Percentiles rank a stretch among this genome's conserved stretches.
These are phyloP conservation scores for Strongylocentrotus purpuratus DNA, from an alignment of 35 echinoderm and acorn worm species.

Conservation along the genomic window DNA sequence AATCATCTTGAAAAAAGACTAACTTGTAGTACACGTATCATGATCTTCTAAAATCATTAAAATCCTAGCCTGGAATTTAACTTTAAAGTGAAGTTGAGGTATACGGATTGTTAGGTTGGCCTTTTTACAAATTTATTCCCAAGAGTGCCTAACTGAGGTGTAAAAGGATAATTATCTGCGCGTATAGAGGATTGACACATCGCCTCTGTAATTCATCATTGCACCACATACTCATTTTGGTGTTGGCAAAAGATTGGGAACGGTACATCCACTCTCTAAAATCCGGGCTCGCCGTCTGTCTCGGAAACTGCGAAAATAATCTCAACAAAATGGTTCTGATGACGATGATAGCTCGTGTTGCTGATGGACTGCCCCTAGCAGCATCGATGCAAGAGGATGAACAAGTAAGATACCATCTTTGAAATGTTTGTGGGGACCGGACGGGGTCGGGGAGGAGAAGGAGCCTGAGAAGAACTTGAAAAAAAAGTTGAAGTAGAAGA, in stretches of 20 bases:
- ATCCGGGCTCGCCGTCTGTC: background rate
- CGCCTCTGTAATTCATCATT: too few species aligned
- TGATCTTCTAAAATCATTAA: background rate
- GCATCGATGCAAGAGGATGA: slow-evolving; percentile 99
- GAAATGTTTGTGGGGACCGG: background rate
- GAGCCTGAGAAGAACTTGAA: too few species aligned
- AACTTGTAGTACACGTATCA: background rate
- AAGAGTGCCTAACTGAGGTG: background rate
- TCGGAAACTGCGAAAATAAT: background rate
- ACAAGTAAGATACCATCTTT: slow-evolving; percentile 57
- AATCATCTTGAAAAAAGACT: background rate
- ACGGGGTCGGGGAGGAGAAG: too few species aligned
- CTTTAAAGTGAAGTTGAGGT: background rate
- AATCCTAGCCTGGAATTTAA: background rate
- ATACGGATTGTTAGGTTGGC: background rate
- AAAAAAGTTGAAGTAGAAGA: too few species aligned
- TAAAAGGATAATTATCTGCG: background rate
- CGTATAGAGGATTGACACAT: background rate
- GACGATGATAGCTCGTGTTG: slow-evolving; percentile 90
- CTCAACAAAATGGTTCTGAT: slow-evolving; percentile 80
- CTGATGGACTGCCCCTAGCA: slow-evolving; percentile 89
- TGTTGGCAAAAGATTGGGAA: background rate
- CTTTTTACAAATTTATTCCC: background rate
- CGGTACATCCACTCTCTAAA: background rate
- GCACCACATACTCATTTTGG: background rate